Evolutionary conservation across 2,797 vertebrate genomes (phyloP), one percentile per base, ranked within the genome.

Genomic region (Mastacembelus armatus): DNA sequence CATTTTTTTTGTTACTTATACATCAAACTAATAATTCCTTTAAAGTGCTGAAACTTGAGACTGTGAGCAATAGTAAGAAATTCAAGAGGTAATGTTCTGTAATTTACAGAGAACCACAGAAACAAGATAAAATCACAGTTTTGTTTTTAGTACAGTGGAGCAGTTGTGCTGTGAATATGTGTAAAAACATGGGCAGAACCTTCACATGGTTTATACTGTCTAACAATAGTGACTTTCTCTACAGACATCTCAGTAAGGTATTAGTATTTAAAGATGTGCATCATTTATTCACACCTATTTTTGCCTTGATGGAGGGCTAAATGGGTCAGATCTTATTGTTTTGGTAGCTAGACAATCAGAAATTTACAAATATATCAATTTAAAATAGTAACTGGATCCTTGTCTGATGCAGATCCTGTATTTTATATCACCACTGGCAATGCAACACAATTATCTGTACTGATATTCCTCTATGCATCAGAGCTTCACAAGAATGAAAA

Each of bases 11-110:
- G 66, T 78, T 89, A 68, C 66, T 85, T 88, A 71, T 81, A 79
- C 75, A 70, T 76, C 85, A 84, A 81, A 83, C 72, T 47, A 75
- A 68, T 69, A 39, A 66, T 74, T 70, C 84, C 54, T 81, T 85
- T 91, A 91, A 93, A 92, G 90, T 93, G 90, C 90, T 86, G 85
- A 76, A 73, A 86, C 68, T 86, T 66, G 67, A 88, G 71, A 88
- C 69, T 76, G 77, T 74, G 76, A 85, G 77, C 77, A 87, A 78
- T 78, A 83, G 87, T 78, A 82, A 73, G 72, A 84, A 77, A 75
- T 83, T 77, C 66, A 82, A 85, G 77, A 89, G 77, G 86, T 90
- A 80, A 87, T 64, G 66, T 79, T 74, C 74, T 71, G 84, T 48
- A 54, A 70, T 66, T 60, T 42, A 71, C 57, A 68, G 66, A 86